Evolutionary conservation across 2,797 vertebrate species (phyloP).

Genomic region (Megaceryle alcyon): DNA sequence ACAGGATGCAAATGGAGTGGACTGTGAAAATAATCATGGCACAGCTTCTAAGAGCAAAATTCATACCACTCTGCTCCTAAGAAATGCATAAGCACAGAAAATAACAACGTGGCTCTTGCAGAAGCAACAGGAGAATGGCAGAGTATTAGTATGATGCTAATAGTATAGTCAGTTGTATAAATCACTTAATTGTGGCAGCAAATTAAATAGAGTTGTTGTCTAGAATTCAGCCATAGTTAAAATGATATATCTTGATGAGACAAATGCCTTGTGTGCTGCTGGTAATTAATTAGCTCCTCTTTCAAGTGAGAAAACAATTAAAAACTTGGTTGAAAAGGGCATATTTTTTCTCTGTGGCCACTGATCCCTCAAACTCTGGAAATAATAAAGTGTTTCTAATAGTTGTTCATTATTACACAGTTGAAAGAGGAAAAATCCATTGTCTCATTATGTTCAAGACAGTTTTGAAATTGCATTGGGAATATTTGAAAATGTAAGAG

Average conservation of each 20-base stretch:
- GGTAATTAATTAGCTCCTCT: constrained; percentile 65
- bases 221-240: constrained; percentile 39
- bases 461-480: constrained; percentile 39
- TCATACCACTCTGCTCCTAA: background rate
- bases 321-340: constrained; percentile 64
- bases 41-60: background rate
- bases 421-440: constrained; percentile 59
- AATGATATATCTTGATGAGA: constrained; percentile 57
- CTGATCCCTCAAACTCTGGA: constrained; percentile 58
- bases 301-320: constrained; percentile 72
- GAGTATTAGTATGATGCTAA: constrained; percentile 11
- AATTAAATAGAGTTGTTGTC: constrained; percentile 47
- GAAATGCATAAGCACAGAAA: background rate
- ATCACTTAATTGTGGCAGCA: constrained; percentile 64
- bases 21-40: background rate
- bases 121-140: background rate
- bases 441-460: constrained; percentile 49
- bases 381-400: constrained; percentile 65
- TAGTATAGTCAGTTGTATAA: constrained; percentile 37
- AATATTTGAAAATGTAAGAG: constrained; percentile 53
- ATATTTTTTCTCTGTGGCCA: constrained; percentile 66
- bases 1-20: background rate
- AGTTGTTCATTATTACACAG: constrained; percentile 58
- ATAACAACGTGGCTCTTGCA: background rate
- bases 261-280: constrained; percentile 28